A percentile compares a stretch with the other conserved stretches of the same genome.
These are phyloP conservation scores for Hystrix cristata DNA, from an alignment of 2,113 vertebrate genomes.

Conservation along the genomic window DNA sequence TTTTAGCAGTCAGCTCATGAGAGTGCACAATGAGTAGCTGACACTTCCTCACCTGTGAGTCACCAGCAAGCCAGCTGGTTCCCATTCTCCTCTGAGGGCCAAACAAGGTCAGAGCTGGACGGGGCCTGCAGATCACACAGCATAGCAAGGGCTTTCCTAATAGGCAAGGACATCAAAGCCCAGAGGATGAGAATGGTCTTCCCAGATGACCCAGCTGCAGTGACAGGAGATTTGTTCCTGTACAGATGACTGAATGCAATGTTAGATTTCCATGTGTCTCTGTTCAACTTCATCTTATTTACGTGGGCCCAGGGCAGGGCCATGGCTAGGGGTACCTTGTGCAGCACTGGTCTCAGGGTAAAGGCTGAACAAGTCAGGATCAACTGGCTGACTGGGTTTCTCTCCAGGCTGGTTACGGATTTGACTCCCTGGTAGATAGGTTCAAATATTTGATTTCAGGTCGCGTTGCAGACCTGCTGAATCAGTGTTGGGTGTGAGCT, in stretches of 20 bases:
- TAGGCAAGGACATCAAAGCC: not conserved
- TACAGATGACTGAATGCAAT: not conserved
- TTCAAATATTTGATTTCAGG: not conserved
- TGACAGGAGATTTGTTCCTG: not conserved
- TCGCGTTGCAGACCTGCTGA: not conserved
- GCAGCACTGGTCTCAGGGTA: accelerated
- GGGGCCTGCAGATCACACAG: not conserved
- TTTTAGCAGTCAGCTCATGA: accelerated
- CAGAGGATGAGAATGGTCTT: not conserved
- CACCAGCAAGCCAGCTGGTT: not conserved
- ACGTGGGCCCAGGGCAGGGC: not conserved
- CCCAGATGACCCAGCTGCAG: too few relatives aligned
- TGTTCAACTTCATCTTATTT: not conserved
- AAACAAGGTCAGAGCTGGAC: not conserved
- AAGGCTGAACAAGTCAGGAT: not conserved
- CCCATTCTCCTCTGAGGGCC: not conserved
- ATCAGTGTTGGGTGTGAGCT: not conserved
- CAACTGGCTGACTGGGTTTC: accelerated
- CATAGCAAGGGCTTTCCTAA: accelerated
- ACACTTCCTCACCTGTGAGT: too few relatives aligned
- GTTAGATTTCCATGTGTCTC: not conserved
- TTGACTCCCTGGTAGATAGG: too few relatives aligned
- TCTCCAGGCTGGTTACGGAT: not conserved
- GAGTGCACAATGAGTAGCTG: not conserved
- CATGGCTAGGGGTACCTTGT: accelerated